Evolutionary conservation across 2,113 vertebrate species (phyloP), one percentile per base, ranked within the genome.

Genomic region (Orycteropus afer): DNA sequence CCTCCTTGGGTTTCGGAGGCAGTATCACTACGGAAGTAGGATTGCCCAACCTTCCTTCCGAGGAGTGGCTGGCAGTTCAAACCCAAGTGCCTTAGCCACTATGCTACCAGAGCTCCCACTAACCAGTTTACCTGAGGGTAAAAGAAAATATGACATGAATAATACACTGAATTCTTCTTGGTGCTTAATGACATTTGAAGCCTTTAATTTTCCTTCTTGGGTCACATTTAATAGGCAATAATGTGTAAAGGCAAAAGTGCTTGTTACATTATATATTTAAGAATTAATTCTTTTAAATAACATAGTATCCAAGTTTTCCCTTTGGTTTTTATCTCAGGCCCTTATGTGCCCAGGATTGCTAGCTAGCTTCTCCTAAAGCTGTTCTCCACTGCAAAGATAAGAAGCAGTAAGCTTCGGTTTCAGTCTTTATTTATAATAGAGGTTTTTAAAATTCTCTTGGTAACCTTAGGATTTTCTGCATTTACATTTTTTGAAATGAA

Each of bases 111-210:
- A n/a, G n/a, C n/a, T n/a, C n/a, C n/a, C n/a, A n/a, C n/a, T n/a
- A n/a, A n/a, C n/a, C n/a, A n/a, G 34, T n/a, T n/a, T n/a, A n/a
- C n/a, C n/a, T n/a, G 73, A 25, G 11, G 22, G 2, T 29, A 45
- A 59, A 61, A 25, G 23, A 59, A 34, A 55, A 1, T 59, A 14
- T 85, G 3, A 27, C 34, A 49, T 49, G 59, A 79, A 11, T 55
- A 79, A 67, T 49, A 63, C 80, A 45, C 74, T 91, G 74, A 96
- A 80, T 91, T 95, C 80, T 73, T 12, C 92, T 93, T 90, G 51
- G 7, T 74, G 77, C 63, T 71, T 63, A 69, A 37, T 76, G 76
- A 93, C 90, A 77, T 95, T 79, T 85, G 80, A 34, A 87, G 40
- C 3, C 29, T 12, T 91, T 77, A 83, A 86, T 84, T 96, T 92